These are phyloP conservation scores for Porites lobata DNA, from an alignment of 92 coral and sea anemone species.

Conservation along the genomic window DNA sequence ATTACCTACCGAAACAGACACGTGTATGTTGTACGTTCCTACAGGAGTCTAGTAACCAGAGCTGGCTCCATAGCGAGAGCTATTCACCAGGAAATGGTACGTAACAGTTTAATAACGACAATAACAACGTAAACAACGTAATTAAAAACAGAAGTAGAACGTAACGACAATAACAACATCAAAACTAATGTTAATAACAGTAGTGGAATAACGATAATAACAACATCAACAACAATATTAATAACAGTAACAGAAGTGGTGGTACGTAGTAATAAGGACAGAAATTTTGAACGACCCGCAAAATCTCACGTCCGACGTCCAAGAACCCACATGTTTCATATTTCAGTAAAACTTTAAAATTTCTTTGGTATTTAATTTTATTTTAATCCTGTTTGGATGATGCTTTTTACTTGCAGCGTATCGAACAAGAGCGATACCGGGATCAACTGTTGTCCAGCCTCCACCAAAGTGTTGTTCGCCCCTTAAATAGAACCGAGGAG, in stretches of 20 bases:
- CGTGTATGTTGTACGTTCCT: slow-evolving; percentile 41
- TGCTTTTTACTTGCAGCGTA: neutral
- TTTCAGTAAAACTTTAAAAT: neutral
- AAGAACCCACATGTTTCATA: neutral
- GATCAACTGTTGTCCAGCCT: slow-evolving; percentile 4
- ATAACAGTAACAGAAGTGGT: no score
- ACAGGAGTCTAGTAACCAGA: slow-evolving; percentile 50
- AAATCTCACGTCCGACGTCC: no score
- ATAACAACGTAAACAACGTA: neutral
- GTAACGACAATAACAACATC: neutral
- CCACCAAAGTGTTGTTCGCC: neutral
- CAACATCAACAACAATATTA: no score
- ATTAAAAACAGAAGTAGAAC: neutral
- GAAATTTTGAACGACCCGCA: no score
- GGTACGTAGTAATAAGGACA: no score
- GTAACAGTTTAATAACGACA: neutral
- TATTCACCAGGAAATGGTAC: slow-evolving; percentile 44
- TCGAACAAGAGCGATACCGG: slow-evolving; percentile 20
- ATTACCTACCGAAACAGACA: slow-evolving; percentile 50
- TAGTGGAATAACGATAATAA: no score
- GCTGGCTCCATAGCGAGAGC: slow-evolving; percentile 42
- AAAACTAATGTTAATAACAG: no score
- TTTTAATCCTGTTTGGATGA: neutral
- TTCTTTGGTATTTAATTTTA: neutral
- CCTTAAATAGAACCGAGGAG: slow-evolving; percentile 10